A percentile compares a stretch with the other conserved stretches of the same genome.
Conservation (phyloP, 2,797 vertebrate species). For the Phalloptychus januarius region DNA sequence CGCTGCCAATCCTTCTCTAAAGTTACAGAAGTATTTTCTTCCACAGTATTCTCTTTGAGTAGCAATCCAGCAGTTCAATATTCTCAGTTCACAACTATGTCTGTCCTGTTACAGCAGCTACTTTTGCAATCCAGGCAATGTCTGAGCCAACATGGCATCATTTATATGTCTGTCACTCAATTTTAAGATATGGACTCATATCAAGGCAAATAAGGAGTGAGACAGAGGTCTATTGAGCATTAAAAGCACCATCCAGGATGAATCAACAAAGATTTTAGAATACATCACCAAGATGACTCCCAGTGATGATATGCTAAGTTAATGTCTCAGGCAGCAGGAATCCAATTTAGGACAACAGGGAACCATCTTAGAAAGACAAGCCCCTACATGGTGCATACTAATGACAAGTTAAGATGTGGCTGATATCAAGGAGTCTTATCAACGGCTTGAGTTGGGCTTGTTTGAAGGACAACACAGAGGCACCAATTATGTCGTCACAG, state of each 20-base stretch:
- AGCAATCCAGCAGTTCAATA: background rate
- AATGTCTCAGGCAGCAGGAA: background rate
- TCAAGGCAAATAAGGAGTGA: background rate
- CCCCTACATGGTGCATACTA: background rate
- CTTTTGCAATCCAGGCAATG: background rate
- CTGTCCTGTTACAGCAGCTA: background rate
- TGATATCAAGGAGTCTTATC: background rate
- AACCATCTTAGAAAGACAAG: background rate
- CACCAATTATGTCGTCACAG: background rate
- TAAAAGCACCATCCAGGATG: background rate
- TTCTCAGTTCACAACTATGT: background rate
- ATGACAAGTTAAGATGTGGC: background rate
- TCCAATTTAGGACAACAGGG: background rate
- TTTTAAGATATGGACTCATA: background rate
- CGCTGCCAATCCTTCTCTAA: background rate
- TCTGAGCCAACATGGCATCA: background rate
- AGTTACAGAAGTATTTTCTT: background rate
- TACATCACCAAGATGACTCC: background rate
- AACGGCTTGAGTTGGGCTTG: background rate
- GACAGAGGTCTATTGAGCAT: background rate
- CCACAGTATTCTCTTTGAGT: background rate
- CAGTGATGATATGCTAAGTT: background rate
- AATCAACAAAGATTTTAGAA: background rate
- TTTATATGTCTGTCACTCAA: background rate
- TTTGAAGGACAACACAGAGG: background rate